phyloP scores from a whole-genome alignment of 2,797 vertebrate genomes.

The Alfaro cultratus region DNA sequence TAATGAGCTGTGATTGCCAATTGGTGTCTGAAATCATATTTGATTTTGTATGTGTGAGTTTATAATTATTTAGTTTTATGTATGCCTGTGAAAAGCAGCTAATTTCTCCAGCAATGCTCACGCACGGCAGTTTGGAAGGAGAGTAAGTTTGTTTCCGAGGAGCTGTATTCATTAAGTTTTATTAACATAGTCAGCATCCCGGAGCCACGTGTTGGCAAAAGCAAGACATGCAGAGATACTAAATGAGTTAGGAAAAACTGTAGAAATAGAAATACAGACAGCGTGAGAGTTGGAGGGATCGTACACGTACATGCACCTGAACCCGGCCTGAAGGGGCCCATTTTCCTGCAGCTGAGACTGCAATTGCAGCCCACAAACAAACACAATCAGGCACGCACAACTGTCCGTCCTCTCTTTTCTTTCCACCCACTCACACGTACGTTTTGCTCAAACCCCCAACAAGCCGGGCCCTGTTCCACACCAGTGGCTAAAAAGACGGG shows the following conservation, averaged over 20 bases:
- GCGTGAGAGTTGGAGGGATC: constrained; percentile 26
- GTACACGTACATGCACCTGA: constrained; percentile 48
- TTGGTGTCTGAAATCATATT: background rate
- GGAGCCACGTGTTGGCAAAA: constrained; percentile 10
- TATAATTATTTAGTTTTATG: constrained; percentile 4
- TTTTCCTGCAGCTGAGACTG: constrained; percentile 50
- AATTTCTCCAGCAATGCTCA: constrained; percentile 24
- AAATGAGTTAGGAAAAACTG: background rate
- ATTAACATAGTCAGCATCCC: constrained; percentile 42
- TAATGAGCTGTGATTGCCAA: constrained; percentile 54
- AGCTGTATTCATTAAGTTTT: constrained; percentile 39
- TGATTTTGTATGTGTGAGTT: background rate
- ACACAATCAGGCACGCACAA: constrained; percentile 17
- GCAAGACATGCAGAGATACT: background rate
- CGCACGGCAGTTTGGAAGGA: constrained; percentile 19
- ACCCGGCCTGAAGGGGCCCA: constrained; percentile 45
- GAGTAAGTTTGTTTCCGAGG: constrained; percentile 26
- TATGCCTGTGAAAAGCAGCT: constrained; percentile 15
- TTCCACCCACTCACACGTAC: constrained; percentile 23
- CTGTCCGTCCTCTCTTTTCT: constrained; percentile 14
- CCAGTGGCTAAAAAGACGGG: constrained; percentile 73
- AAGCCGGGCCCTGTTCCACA: constrained; percentile 69
- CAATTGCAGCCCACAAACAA: constrained; percentile 25
- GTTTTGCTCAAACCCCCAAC: constrained; percentile 52
- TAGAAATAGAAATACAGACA: constrained; percentile 21